Evolutionary conservation across 2,113 vertebrate genomes (phyloP).

Genomic region (Cyprinodon variegatus): DNA sequence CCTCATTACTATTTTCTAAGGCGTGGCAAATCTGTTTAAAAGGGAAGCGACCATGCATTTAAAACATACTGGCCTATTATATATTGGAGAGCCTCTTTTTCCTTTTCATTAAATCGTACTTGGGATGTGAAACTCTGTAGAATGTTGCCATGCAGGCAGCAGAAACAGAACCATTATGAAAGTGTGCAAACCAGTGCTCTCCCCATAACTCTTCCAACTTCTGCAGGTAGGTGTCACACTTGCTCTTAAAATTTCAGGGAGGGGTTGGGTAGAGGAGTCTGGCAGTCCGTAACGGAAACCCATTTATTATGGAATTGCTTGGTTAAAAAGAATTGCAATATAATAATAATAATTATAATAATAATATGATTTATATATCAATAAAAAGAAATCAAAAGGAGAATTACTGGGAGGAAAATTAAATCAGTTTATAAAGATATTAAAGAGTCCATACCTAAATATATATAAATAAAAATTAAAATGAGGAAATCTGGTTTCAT

Average conservation of each 20-base stretch:
- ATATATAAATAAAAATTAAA: not conserved
- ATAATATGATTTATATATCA: not conserved
- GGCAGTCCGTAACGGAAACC: slow-evolving; percentile 74
- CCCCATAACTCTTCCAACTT: slow-evolving; percentile 83
- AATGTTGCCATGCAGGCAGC: slow-evolving; percentile 40
- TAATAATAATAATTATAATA: not conserved
- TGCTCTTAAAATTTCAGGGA: slow-evolving; percentile 86
- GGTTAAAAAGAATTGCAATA: slow-evolving; percentile 29
- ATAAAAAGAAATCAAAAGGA: slow-evolving; percentile 28
- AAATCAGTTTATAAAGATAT: slow-evolving; percentile 57
- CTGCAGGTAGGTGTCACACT: slow-evolving; percentile 99
- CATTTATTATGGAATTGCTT: slow-evolving; percentile 70
- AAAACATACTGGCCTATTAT: slow-evolving; percentile 76
- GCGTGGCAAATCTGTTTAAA: slow-evolving; percentile 82
- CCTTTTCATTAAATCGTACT: slow-evolving; percentile 61
- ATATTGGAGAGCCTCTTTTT: slow-evolving; percentile 61
- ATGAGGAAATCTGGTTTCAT: not conserved
- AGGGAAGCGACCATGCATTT: slow-evolving; percentile 73
- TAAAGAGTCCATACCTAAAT: not conserved
- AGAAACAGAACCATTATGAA: slow-evolving; percentile 1
- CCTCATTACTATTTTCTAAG: slow-evolving; percentile 89
- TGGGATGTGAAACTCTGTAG: slow-evolving; percentile 67
- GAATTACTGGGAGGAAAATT: slow-evolving; percentile 60
- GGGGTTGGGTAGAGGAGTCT: slow-evolving; percentile 57
- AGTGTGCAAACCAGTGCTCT: slow-evolving; percentile 35